These are phyloP conservation scores for Alectoris magna DNA, from an alignment of 2,797 vertebrate species.

Conservation along the genomic window DNA sequence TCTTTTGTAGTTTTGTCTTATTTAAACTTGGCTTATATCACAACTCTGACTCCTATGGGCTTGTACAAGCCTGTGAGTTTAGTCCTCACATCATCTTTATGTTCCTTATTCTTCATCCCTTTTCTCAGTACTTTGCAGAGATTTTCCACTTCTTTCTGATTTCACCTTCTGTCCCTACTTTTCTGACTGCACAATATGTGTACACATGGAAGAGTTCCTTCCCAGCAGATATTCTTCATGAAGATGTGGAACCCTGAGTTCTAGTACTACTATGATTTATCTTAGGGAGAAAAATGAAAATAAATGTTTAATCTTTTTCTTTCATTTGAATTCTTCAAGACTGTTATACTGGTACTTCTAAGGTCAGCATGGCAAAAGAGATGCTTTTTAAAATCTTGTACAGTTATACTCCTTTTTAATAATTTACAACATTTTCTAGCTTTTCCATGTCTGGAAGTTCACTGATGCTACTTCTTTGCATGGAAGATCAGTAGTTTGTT, in stretches of 20 bases:
- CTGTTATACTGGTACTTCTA: not conserved
- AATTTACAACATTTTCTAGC: not conserved
- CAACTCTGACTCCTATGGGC: not conserved
- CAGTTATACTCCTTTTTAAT: not conserved
- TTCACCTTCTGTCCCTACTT: not conserved
- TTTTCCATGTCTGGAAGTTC: not conserved
- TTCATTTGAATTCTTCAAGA: not conserved
- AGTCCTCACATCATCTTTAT: not conserved
- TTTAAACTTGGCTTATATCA: not conserved
- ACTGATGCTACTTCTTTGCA: not conserved
- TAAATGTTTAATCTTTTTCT: not conserved
- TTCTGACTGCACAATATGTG: not conserved
- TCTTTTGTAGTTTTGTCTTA: not conserved
- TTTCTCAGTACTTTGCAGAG: not conserved
- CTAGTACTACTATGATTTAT: not conserved
- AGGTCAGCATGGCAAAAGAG: not conserved
- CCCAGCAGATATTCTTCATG: not conserved
- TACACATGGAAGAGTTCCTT: not conserved
- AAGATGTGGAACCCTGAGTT: not conserved
- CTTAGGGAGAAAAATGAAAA: not conserved
- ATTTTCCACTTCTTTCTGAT: not conserved
- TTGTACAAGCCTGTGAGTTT: not conserved
- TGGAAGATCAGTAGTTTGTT: not conserved
- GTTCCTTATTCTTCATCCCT: not conserved
- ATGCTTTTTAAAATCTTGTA: not conserved